These are phyloP conservation scores for Nilaparvata lugens DNA, from an alignment of 1,140 invertebrate genomes.

Conservation along the genomic window DNA sequence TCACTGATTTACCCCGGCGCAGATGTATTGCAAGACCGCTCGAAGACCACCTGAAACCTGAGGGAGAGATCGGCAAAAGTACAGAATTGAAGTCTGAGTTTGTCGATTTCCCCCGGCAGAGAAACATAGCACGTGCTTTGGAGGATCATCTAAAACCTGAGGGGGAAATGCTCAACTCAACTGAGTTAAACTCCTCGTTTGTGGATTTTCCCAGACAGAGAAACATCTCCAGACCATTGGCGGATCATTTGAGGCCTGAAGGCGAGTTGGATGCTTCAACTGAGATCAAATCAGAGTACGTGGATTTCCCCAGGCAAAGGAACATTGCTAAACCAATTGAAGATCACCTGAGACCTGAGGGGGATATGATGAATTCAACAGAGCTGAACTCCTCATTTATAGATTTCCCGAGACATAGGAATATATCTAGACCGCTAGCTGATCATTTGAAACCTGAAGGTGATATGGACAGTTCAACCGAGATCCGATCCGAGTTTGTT, in stretches of 20 bases:
- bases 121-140: conserved; percentile 15
- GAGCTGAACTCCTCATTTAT: conserved; percentile 20
- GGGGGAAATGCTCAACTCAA: conserved; percentile 8
- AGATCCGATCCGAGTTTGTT: conserved; percentile 12
- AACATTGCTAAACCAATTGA: conserved; percentile 12
- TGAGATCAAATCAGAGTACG: conserved; percentile 17
- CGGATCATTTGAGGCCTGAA: conserved; percentile 16
- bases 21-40: conserved; percentile 13
- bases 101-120: conserved; percentile 16
- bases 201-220: conserved; percentile 21
- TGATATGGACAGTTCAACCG: conserved; percentile 7
- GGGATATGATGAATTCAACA: conserved; percentile 14
- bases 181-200: conserved; percentile 13
- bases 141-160: conserved; percentile 17
- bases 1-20: conserved; percentile 17
- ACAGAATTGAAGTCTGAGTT: conserved; percentile 11
- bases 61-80: conserved; percentile 15
- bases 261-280: conserved; percentile 14
- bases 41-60: conserved; percentile 15
- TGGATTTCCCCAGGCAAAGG: conserved; percentile 13
- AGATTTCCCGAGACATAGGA: conserved; percentile 12
- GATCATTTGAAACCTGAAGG: conserved; percentile 20
- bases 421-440: conserved; percentile 4
- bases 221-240: conserved; percentile 10
- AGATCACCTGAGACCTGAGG: conserved; percentile 21